Evolutionary conservation across 2,888 invertebrate species (phyloP).

Genomic region (Mactromeris polynyma): DNA sequence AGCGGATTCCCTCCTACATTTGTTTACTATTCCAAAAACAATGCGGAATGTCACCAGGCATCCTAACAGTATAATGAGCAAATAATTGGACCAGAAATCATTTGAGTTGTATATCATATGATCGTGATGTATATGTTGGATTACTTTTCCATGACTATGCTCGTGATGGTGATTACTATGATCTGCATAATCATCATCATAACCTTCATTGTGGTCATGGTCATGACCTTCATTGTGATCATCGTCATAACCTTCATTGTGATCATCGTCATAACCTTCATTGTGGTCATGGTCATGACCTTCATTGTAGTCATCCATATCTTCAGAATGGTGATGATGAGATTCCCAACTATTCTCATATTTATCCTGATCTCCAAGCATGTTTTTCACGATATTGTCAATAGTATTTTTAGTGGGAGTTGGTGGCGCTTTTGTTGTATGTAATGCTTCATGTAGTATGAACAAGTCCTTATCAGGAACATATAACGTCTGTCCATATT

Average conservation of each 20-base stretch:
- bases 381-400: background rate
- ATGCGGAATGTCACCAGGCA: background rate
- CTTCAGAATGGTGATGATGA: constrained; percentile 25
- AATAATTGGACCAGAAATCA: constrained; percentile 12
- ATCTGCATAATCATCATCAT: background rate
- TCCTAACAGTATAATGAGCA: background rate
- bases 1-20: constrained; percentile 11
- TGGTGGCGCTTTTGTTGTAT: background rate
- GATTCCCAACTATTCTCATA: constrained; percentile 14
- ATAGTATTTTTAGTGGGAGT: background rate
- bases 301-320: background rate
- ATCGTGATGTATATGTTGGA: constrained; percentile 18
- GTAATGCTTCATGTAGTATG: background rate
- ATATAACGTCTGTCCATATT: background rate
- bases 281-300: background rate
- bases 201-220: background rate
- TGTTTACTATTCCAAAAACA: constrained; percentile 19
- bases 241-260: background rate
- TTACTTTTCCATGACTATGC: background rate
- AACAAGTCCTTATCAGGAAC: constrained; percentile 26
- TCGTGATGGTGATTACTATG: constrained; percentile 5
- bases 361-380: background rate
- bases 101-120: background rate
- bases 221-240: background rate
- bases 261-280: background rate